Base-by-base conservation (phyloP, 1,140 invertebrate genomes). In the Pseudomyrmex cubaensis region DNA sequence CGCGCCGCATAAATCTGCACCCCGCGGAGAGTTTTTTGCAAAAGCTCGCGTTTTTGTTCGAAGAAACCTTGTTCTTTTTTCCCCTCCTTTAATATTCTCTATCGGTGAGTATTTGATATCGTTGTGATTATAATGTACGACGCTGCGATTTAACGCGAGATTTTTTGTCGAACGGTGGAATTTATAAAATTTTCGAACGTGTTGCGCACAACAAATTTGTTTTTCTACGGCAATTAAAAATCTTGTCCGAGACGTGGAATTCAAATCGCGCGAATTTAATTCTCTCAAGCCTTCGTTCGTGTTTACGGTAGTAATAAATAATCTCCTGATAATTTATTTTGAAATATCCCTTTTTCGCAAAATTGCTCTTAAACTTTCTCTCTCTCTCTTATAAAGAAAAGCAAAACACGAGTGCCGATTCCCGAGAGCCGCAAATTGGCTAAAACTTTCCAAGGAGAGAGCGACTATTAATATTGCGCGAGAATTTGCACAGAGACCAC, bases 401-500 rank as follows among this genome's bases (percentile, higher is more conserved):
- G 25, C 13, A 2, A 44, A 48, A 64, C 5, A 48, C 35, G 35
- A 59, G 48, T 59, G 48, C 44, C 52, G 20, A 59, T 48, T 8
- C 64, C 50, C 63, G 17, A 46, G 75, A 69, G 64, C 63, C 64
- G 64, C 76, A 70, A 78, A 70, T 70, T 78, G 76, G 67, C 76
- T 72, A 66, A 72, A 80, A 80, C 54, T 80, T 80, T 80, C 44
- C 66, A 20, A 35, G 35, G 35, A 35, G 35, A 35, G 61, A 35
- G 52, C 25, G 22, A 25, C 46, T 69, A 72, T 80, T 80, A 80
- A 80, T 70, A 66, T 80, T 80, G 76, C 66, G 76, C 54, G 76
- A 78, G 70, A 78, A 78, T 70, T 80, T 72, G 66, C 76, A 72
- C 52, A 78, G 76, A 59, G 44, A 80, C n/a, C 56, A 72, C 35